Evolutionary conservation across 2,888 invertebrate species (phyloP).

Genomic region (Agonopterix alstromeriana): DNA sequence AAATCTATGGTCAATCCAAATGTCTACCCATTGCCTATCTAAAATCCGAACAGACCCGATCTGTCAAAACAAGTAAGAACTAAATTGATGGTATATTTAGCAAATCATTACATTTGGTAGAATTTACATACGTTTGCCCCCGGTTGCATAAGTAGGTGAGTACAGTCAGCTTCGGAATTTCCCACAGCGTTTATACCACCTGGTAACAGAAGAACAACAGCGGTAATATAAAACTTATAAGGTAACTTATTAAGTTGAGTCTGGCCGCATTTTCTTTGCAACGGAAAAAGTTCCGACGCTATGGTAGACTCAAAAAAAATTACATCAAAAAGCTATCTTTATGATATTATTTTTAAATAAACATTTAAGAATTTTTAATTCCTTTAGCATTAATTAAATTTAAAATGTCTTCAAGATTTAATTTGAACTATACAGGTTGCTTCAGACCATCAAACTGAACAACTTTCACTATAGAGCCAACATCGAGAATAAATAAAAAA

Average conservation of each 20-base stretch:
- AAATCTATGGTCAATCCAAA: no score
- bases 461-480: no score
- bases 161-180: conserved; percentile 26
- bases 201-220: not conserved
- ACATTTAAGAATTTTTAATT: not conserved
- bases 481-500: no score
- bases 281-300: no score
- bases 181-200: not conserved
- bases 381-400: not conserved
- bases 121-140: conserved; percentile 47
- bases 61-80: conserved; percentile 30
- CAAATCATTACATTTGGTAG: conserved; percentile 26
- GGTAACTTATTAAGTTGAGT: no score
- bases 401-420: not conserved
- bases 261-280: no score
- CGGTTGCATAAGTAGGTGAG: conserved; percentile 34
- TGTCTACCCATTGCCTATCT: no score
- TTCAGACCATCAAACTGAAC: no score
- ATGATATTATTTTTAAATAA: not conserved
- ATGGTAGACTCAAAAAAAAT: no score
- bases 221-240: no score
- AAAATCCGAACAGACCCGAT: not conserved
- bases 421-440: no score
- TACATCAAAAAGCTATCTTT: no score
- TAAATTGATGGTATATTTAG: conserved; percentile 37